Evolutionary conservation across 2,888 invertebrate genomes (phyloP), one percentile per base, ranked within the genome.

Genomic region (Arctia plantaginis): DNA sequence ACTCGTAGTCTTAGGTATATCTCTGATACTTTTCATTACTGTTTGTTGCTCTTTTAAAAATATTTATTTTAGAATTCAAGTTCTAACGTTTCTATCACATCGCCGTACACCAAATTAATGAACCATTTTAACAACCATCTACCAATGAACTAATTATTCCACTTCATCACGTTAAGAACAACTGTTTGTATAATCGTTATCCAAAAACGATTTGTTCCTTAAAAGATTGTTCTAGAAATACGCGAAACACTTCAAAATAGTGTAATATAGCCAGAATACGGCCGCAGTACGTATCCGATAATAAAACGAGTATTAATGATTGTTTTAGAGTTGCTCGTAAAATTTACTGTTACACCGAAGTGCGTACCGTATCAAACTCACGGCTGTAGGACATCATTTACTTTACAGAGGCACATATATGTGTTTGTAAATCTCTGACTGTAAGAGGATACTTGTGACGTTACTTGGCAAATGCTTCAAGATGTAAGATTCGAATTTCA

Each of bases 231-330:
- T 67, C 30, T 67, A 30, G 67, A 47, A 47, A 44, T 41, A 30
- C 13, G 10, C 12, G 3, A 41, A 35, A 62, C 35, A 30, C 41
- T 62, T 69, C 27, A 59, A 39, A 39, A 39, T 39, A 27, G 59
- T 27, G 27, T 7, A 23, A 62, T 41, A 6, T 33, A 41, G 71
- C 71, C 75, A 80, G 87, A 88, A 86, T 86, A 88, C 78, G 70
- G 74, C 80, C 80, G 75, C 82, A 78, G 73, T 65, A 77, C 80
- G 77, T 77, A 77, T 74, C 67, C 72, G 68, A 86, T 81, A 82
- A 84, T 89, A 88, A 89, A 89, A 84, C 80, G 82, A 64, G 80
- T 86, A 89, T 89, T 89, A 89, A 89, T 89, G 90, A 89, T 88
- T 87, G 87, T 88, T 89, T 89, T 88, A 89, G 85, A 86, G 84